phyloP scores from a whole-genome alignment of 2,888 invertebrate genomes.

The Dasysyrphus albostriatus region DNA sequence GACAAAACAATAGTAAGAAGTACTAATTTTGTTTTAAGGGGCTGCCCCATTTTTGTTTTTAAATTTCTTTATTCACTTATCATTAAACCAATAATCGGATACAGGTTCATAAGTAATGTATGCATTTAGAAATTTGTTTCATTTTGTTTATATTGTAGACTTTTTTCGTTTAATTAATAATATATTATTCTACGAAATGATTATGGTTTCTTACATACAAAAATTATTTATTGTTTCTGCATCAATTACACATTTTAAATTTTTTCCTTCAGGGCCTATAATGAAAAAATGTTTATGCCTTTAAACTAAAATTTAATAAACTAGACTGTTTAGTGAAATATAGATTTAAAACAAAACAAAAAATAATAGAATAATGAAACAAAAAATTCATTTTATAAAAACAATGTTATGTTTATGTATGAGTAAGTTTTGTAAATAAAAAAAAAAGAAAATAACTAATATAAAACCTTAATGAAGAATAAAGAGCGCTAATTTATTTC shows the following conservation, averaged over 20 bases:
- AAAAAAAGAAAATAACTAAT: constrained; percentile 29
- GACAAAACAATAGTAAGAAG: not conserved
- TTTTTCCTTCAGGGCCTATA: constrained; percentile 60
- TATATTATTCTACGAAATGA: constrained; percentile 74
- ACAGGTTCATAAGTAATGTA: constrained; percentile 71
- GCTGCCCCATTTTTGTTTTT: constrained; percentile 46
- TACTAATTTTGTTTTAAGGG: constrained; percentile 25
- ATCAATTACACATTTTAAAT: constrained; percentile 59
- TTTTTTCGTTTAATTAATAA: constrained; percentile 67
- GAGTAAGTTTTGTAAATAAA: constrained; percentile 45
- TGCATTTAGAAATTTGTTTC: constrained; percentile 70
- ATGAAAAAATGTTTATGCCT: constrained; percentile 52
- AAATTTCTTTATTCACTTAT: constrained; percentile 68
- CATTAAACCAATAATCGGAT: constrained; percentile 65
- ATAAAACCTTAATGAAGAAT: constrained; percentile 34
- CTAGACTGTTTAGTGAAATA: constrained; percentile 58
- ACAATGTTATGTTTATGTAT: constrained; percentile 57
- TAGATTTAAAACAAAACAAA: constrained; percentile 24
- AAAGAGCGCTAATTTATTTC: constrained; percentile 32
- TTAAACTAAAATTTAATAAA: constrained; percentile 64
- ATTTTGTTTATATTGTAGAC: constrained; percentile 59
- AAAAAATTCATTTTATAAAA: constrained; percentile 47
- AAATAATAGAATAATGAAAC: constrained; percentile 37
- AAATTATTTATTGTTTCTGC: constrained; percentile 73
- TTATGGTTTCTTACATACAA: constrained; percentile 75